Percentiles rank a stretch among this genome's conserved stretches.
Evolutionary conservation across 2,888 invertebrate genomes (phyloP).

Genomic region (Drosophila ochracea): DNA sequence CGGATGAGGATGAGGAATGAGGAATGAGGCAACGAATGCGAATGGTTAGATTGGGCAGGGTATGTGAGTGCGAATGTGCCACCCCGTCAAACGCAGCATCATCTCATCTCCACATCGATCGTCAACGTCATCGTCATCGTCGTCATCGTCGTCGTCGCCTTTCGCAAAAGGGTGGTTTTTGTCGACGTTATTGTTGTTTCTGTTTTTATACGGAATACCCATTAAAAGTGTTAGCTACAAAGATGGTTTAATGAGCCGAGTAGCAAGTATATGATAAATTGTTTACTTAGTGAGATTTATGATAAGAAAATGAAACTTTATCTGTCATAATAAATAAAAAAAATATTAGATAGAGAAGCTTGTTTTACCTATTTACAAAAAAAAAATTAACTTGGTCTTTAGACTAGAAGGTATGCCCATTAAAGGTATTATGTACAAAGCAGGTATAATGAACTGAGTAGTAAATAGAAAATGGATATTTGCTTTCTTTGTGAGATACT

Average conservation of each 20-base stretch:
- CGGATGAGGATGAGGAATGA: slow-evolving; percentile 29
- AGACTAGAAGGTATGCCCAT: not conserved
- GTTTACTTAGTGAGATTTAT: not conserved
- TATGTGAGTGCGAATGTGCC: slow-evolving; percentile 45
- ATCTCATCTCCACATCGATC: slow-evolving; percentile 14
- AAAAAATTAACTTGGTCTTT: not conserved
- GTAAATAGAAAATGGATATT: not conserved
- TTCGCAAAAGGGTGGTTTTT: slow-evolving; percentile 54
- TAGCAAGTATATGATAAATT: not conserved
- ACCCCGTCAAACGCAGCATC: slow-evolving; percentile 55
- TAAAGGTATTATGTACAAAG: not conserved
- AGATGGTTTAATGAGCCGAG: not conserved
- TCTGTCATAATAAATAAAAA: not conserved
- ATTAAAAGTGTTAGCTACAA: not conserved
- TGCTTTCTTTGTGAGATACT: not conserved
- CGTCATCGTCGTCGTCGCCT: not conserved
- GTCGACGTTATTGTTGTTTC: slow-evolving; percentile 27
- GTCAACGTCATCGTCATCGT: not conserved
- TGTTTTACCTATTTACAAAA: not conserved
- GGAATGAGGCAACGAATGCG: slow-evolving; percentile 14
- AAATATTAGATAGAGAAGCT: not conserved
- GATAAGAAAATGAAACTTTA: not conserved
- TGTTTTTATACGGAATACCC: slow-evolving; percentile 4
- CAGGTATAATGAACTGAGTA: not conserved
- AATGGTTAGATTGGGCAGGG: slow-evolving; percentile 1